Evolutionary conservation across 2,113 vertebrate species (phyloP), one percentile per base, ranked within the genome.

Genomic region (Silurus asotus): DNA sequence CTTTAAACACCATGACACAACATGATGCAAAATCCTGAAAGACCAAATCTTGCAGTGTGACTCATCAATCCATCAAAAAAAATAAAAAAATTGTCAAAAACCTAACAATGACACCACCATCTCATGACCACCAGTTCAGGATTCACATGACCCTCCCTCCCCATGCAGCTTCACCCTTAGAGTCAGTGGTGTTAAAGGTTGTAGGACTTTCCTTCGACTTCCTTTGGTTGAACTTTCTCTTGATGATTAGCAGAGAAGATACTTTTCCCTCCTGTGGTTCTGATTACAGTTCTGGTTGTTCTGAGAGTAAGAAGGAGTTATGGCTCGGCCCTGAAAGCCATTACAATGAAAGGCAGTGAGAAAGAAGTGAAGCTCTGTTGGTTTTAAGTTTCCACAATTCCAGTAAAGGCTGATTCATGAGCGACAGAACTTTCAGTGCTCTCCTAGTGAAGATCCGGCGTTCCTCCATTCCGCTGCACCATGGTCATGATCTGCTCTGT

Each of bases 401-500:
- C 88, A 86, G 83, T 79, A 88, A 88, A 80, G 28, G 58, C 45
- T 85, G 84, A 87, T 82, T 89, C 83, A 86, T 15, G 48, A 37
- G 13, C 53, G 23, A n/a, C 5, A 75, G 25, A 70, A 67, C 7
- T 53, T 53, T 14, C 53, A 37, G 10, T 9, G 51, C 6, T 69
- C 65, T 65, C 58, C 65, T 74, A 81, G 11, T 15, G 20, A n/a
- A 76, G 53, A n/a, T 75, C 5, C 15, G 25, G 20, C 48, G 23
- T 61, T 82, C 49, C 83, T 55, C 48, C 37, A 37, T 37, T 37
- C 37, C 55, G 53, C 77, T 84, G n/a, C 83, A 84, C 59, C 59
- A 65, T 5, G 8, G 4, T 28, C 17, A 28, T 2, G 28, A 2
- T 2, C 48, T 5, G 3, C 74, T 76, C 20, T n/a, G 53, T 74